phyloP scores from a whole-genome alignment of 2,797 vertebrate genomes.

The Xiphorhynchus erythropygius region DNA sequence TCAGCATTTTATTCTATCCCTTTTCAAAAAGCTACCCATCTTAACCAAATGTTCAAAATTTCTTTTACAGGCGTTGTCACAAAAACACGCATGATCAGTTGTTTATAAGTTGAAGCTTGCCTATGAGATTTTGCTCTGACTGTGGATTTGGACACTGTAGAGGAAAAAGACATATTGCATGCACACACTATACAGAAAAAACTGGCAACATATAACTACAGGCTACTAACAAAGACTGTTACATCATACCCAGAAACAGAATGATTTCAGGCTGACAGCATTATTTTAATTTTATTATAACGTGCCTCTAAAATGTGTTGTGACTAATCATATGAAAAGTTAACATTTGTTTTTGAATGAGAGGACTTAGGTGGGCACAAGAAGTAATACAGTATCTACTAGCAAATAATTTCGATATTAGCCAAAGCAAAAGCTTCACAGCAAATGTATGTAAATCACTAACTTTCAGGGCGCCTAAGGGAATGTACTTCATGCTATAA shows the following conservation, averaged over 20 bases:
- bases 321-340: slow-evolving; percentile 46
- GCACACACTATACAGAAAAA: background rate
- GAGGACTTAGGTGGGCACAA: slow-evolving; percentile 24
- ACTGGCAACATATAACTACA: background rate
- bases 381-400: slow-evolving; percentile 26
- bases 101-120: background rate
- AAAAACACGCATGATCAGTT: background rate
- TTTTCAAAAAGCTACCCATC: background rate
- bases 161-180: background rate
- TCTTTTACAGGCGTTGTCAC: background rate
- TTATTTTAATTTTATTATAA: slow-evolving; percentile 46
- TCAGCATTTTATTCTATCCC: background rate
- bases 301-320: background rate
- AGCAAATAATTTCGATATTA: slow-evolving; percentile 69
- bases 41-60: background rate
- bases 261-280: background rate
- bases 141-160: background rate
- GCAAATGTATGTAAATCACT: slow-evolving; percentile 68
- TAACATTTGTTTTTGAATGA: slow-evolving; percentile 69
- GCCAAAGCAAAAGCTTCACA: slow-evolving; percentile 48
- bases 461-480: slow-evolving; percentile 61
- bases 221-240: background rate
- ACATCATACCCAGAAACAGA: background rate
- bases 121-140: background rate
- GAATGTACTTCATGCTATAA: slow-evolving; percentile 64